Conservation (phyloP, 2,888 invertebrate genomes). For the Tachina grossa region DNA sequence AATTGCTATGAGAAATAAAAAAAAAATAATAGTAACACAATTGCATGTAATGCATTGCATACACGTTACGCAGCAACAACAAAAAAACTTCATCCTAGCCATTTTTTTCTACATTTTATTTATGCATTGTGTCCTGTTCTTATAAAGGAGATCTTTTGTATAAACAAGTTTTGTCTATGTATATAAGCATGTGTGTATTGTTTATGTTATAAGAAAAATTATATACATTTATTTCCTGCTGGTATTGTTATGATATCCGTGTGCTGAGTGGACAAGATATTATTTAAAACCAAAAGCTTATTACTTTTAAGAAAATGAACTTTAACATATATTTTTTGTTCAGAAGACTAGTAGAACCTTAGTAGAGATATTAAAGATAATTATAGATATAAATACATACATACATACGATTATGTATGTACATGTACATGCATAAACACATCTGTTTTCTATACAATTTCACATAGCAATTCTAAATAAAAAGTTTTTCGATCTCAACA, state of each 20-base stretch:
- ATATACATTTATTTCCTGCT: slow-evolving; percentile 59
- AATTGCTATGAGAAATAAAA: neutral
- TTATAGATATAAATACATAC: neutral
- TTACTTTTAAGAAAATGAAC: slow-evolving; percentile 51
- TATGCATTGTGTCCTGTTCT: slow-evolving; percentile 52
- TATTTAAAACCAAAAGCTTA: slow-evolving; percentile 43
- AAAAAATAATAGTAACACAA: slow-evolving; percentile 37
- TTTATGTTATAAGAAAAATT: slow-evolving; percentile 44
- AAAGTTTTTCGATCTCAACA: slow-evolving; percentile 49
- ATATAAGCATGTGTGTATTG: slow-evolving; percentile 24
- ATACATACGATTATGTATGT: neutral
- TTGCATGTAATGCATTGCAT: slow-evolving; percentile 65
- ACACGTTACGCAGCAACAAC: slow-evolving; percentile 32
- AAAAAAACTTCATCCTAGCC: slow-evolving; percentile 17
- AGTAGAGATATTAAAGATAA: slow-evolving; percentile 7
- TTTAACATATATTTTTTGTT: slow-evolving; percentile 59
- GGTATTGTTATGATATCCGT: slow-evolving; percentile 70
- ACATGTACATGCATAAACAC: neutral
- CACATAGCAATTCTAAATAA: neutral
- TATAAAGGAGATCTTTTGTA: slow-evolving; percentile 38
- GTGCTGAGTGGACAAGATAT: slow-evolving; percentile 61
- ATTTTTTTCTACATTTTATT: slow-evolving; percentile 48
- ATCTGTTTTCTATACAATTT: neutral
- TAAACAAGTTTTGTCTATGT: slow-evolving; percentile 21
- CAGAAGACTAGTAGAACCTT: neutral